phyloP scores from a whole-genome alignment of 2,113 vertebrate species.

The Oenanthe melanoleuca region DNA sequence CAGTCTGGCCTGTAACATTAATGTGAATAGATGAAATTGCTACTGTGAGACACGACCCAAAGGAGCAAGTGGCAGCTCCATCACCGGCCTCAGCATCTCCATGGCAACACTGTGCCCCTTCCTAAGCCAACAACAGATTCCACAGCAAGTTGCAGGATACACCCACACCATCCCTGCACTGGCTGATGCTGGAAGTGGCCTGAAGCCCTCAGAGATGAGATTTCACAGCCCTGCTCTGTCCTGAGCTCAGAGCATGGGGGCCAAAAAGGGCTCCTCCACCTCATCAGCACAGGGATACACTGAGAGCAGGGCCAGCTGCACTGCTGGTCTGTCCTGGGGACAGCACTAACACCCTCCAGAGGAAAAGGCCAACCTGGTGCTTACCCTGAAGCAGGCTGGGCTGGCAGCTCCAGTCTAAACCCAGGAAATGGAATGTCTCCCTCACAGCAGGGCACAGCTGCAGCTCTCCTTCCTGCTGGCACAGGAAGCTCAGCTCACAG shows the following conservation, averaged over 20 bases:
- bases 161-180: neutral
- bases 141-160: neutral
- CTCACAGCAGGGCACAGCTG: neutral
- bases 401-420: neutral
- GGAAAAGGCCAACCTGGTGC: neutral
- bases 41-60: neutral
- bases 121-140: neutral
- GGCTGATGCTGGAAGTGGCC: neutral
- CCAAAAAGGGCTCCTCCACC: neutral
- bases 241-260: neutral
- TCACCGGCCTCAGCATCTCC: neutral
- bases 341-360: neutral
- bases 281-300: neutral
- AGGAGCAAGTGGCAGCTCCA: constrained; percentile 4
- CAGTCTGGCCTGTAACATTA: neutral
- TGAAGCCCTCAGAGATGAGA: neutral
- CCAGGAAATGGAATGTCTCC: rapidly evolving
- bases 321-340: neutral
- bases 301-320: rapidly evolving
- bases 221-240: neutral
- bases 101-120: neutral
- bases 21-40: neutral
- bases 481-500: neutral
- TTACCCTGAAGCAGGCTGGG: neutral
- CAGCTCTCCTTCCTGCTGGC: neutral